A percentile compares a stretch with the other conserved stretches of the same genome.
These are phyloP conservation scores for Drosophila kikkawai DNA, from an alignment of 1,140 invertebrate genomes.

Conservation along the genomic window DNA sequence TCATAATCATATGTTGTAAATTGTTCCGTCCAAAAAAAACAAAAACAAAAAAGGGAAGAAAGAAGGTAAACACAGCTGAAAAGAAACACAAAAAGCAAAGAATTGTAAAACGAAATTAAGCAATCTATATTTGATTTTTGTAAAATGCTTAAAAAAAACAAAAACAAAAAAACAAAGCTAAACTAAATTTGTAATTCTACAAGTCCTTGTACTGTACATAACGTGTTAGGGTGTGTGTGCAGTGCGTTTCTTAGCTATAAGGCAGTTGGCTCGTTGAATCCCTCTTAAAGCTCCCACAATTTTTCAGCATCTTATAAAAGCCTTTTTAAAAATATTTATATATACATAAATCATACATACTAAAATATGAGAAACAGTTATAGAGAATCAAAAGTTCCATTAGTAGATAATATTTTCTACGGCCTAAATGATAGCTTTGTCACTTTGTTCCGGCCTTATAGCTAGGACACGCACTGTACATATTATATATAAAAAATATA, in stretches of 20 bases:
- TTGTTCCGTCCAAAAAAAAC: constrained; percentile 79
- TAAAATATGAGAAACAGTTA: constrained; percentile 4
- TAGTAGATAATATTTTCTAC: constrained; percentile 14
- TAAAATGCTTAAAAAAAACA: constrained; percentile 8
- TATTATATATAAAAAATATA: constrained; percentile 1
- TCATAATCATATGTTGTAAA: constrained; percentile 84
- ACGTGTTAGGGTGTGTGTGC: constrained; percentile 20
- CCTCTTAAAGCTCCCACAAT: background rate
- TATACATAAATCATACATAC: background rate
- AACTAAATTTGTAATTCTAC: constrained; percentile 28
- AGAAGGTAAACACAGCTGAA: constrained; percentile 26
- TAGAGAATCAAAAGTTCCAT: constrained; percentile 15
- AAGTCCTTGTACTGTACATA: constrained; percentile 47
- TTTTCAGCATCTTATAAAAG: constrained; percentile 3
- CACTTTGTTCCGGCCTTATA: constrained; percentile 1
- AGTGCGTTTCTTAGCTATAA: constrained; percentile 35
- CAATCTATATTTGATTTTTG: constrained; percentile 51
- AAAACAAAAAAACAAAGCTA: background rate
- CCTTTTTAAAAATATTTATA: background rate
- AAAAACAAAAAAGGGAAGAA: constrained; percentile 28
- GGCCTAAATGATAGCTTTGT: constrained; percentile 17
- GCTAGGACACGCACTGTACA: constrained; percentile 17
- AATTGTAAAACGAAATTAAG: constrained; percentile 47
- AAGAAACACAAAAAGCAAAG: constrained; percentile 35
- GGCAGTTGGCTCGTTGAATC: background rate